Base-by-base conservation (phyloP, 2,888 invertebrate genomes). In the Malthinus flaveolus region DNA sequence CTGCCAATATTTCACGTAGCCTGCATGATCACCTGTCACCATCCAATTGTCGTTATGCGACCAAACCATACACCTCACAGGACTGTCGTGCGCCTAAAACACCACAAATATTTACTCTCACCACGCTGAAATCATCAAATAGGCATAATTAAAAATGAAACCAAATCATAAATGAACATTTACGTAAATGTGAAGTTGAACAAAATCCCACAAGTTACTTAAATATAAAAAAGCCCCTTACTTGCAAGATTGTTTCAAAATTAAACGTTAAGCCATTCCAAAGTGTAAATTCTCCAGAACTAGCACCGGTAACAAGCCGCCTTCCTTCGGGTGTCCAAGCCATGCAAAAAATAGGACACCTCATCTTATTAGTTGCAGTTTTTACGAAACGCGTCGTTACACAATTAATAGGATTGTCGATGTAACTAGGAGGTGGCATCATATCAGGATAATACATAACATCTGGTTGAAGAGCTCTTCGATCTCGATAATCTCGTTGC, bases 251-350 rank as follows among this genome's bases (percentile, higher is more conserved):
- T n/a, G 99, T 99, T 83, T 99, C 99, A 82, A 99, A 99, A 82
- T 99, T 99, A 80, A 99, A 99, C n/a, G 98, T 99, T 31, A 99
- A 85, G 32, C 99, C 99, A 83, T 99, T 99, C 99, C 99, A 99
- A 2, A 99, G 82, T 0, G 99, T 99, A 75, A 99, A 99, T 81
- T 99, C 99, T 42, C 99, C 99, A 54, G 97, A 97, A 31, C 98
- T 98, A 13, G 99, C 98, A 7, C 99, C 99, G 1, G 99, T 99
- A 5, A 99, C 94, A 61, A 99, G 83, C 67, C 99, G 87, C 65
- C 99, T 86, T 9, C 99, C 99, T 81, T 99, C 99, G 0, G 99
- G 99, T 5, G 99, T 99, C 99, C 99, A 99, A 9, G 96, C 95
- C 76, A 99, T 90, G 71, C 96, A 95, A 78, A 99, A 99, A 71